Base-by-base conservation (phyloP, 1,140 invertebrate genomes). In the Tetragonula clypearis region DNA sequence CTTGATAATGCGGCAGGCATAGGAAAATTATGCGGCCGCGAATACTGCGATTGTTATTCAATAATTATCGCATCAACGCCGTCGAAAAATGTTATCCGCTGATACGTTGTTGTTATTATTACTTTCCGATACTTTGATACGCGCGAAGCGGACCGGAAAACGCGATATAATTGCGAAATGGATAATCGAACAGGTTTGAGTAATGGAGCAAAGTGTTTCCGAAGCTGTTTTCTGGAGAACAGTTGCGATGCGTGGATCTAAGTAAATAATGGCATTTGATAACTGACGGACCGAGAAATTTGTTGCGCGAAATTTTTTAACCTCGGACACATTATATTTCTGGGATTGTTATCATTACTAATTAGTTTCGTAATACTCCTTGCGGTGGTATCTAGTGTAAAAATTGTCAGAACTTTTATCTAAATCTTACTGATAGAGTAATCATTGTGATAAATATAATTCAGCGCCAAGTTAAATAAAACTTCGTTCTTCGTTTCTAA, bases 51-150 rank as follows among this genome's bases (percentile, higher is more conserved):
- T 41, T 77, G 14, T 77, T 62, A n/a, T 77, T 77, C 30, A 62
- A 77, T 77, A 77, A 77, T 77, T 77, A n/a, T 60, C 30, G 74
- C 56, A 35, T 58, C 74, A 53, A 5, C 74, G 26, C 12, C 23
- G 41, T 72, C 23, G 35, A 49, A 72, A 72, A 72, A 76, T 76
- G 56, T 77, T 41, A 41, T 77, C 30, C 23, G 75, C 5, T 23
- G 56, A 76, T 30, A 58, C 55, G 26, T 62, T 76, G 26, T 62
- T 76, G 26, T 62, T 62, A 41, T 62, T 77, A 62, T 77, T 55
- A 62, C 56, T 77, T 62, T 77, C 17, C 75, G 17, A 41, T 60
- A 60, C 15, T 41, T 21, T 21, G 55, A 56, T 23, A 12, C 26
- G 26, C 21, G 35, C 21, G 55, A 58, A 75, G n/a, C 19, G 30